Conservation (phyloP, 2,888 invertebrate genomes). For the Dynastes hyllus region DNA sequence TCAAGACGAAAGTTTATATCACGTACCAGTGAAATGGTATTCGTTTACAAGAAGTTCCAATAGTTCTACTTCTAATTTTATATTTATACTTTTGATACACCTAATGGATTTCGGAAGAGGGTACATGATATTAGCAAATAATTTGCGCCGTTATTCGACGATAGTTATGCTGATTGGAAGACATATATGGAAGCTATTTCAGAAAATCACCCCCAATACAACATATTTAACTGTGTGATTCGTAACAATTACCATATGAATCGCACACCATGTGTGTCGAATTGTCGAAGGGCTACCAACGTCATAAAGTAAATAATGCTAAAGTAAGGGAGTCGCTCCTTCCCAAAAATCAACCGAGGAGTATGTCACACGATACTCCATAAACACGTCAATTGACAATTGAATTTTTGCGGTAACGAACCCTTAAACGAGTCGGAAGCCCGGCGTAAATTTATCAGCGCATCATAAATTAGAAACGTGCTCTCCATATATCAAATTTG, state of each 20-base stretch:
- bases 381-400: constrained; percentile 46
- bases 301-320: constrained; percentile 13
- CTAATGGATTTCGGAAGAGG: no score
- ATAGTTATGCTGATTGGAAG: no score
- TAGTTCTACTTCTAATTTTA: no score
- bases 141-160: no score
- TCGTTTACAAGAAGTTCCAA: no score
- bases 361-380: constrained; percentile 42
- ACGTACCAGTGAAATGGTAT: no score
- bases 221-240: background rate
- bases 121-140: no score
- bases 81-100: no score
- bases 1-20: no score
- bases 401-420: constrained; percentile 47
- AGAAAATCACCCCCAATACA: no score
- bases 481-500: constrained; percentile 54
- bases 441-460: constrained; percentile 44
- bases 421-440: constrained; percentile 44
- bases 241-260: background rate
- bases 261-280: background rate
- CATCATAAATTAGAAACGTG: constrained; percentile 48
- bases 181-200: no score
- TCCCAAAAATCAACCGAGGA: background rate
- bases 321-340: constrained; percentile 31
- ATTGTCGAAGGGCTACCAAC: background rate